These are phyloP conservation scores for Halocynthia aurantium DNA, from an alignment of 23 tunicate genomes.

Conservation along the genomic window DNA sequence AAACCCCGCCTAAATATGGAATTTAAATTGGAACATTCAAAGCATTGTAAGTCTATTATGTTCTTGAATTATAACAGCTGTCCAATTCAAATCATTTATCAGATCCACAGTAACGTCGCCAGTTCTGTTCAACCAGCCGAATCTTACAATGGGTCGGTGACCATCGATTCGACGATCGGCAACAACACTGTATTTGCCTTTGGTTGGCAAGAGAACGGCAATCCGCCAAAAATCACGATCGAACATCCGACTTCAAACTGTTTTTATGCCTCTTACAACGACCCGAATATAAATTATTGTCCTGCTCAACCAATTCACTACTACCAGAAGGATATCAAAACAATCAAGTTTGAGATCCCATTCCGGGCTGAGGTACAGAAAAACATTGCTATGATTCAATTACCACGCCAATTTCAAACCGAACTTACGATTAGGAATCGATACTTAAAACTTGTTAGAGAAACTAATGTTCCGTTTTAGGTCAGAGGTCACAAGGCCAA, in stretches of 20 bases:
- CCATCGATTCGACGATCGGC: conserved; percentile 45
- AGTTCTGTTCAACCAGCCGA: neutral
- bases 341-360: conserved; percentile 43
- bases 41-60: no score
- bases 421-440: no score
- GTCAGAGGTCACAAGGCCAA: no score
- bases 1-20: no score
- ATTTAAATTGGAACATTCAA: no score
- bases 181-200: conserved; percentile 50
- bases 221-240: conserved; percentile 18
- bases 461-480: no score
- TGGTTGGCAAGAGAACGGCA: conserved; percentile 26
- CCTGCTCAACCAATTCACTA: conserved; percentile 10
- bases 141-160: conserved; percentile 32
- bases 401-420: no score
- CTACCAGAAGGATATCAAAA: conserved; percentile 11
- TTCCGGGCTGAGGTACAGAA: conserved; percentile 42
- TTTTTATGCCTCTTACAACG: neutral
- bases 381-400: no score
- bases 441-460: no score
- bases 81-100: no score
- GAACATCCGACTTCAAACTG: conserved; percentile 14
- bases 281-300: conserved; percentile 3
- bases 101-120: no score
- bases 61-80: no score